These are phyloP conservation scores for Eupithecia tripunctaria DNA, from an alignment of 2,888 invertebrate genomes.

Conservation along the genomic window DNA sequence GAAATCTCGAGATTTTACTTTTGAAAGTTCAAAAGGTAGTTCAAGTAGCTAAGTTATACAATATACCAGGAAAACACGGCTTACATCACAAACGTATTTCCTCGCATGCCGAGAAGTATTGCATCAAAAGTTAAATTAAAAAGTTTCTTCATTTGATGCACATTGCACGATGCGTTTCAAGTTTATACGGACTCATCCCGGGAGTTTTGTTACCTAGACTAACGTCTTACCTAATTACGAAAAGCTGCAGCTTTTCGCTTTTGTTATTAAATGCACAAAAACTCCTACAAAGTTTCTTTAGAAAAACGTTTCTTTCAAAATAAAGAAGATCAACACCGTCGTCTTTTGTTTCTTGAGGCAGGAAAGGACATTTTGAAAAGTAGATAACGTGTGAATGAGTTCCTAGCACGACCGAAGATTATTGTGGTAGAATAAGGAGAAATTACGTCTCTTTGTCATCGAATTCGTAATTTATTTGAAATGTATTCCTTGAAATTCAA, in stretches of 20 bases:
- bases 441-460: no score
- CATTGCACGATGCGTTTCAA: constrained; percentile 39
- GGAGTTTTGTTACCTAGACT: constrained; percentile 19
- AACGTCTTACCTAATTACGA: constrained; percentile 4
- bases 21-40: background rate
- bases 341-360: background rate
- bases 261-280: background rate
- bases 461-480: no score
- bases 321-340: background rate
- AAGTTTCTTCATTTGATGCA: constrained; percentile 43
- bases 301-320: background rate
- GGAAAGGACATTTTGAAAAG: background rate
- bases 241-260: background rate
- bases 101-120: constrained; percentile 21
- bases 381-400: background rate
- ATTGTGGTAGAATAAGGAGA: no score
- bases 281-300: background rate
- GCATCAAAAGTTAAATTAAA: constrained; percentile 41
- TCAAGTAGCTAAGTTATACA: background rate
- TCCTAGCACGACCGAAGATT: no score
- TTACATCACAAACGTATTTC: constrained; percentile 4
- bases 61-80: background rate
- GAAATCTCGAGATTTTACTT: background rate
- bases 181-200: constrained; percentile 30
- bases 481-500: no score